Percentiles rank a stretch among this genome's conserved stretches.
phyloP scores from a whole-genome alignment of 2,888 invertebrate species.

The Polymixis flavicincta region DNA sequence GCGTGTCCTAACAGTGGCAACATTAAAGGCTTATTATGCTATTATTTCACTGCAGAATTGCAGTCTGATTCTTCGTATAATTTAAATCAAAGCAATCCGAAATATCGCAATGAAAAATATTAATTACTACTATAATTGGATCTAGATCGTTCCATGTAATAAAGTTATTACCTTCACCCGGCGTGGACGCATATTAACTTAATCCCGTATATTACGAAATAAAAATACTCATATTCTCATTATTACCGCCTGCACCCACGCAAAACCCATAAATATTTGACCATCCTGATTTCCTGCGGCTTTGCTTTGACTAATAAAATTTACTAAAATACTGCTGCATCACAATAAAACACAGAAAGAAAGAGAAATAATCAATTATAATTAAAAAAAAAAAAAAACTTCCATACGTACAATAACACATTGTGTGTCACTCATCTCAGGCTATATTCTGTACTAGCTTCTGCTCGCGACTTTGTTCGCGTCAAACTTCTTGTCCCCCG shows the following conservation, averaged over 20 bases:
- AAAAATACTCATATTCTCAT: slow-evolving; percentile 31
- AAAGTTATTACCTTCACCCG: slow-evolving; percentile 4
- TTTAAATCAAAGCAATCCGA: too few species aligned
- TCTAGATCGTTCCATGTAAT: background rate
- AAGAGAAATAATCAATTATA: too few species aligned
- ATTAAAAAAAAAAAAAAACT: too few species aligned
- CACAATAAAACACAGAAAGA: too few species aligned
- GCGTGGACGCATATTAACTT: slow-evolving; percentile 13
- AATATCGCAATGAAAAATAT: too few species aligned
- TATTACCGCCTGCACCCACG: slow-evolving; percentile 16
- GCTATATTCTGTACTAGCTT: too few species aligned
- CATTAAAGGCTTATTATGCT: too few species aligned
- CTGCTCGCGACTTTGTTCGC: too few species aligned
- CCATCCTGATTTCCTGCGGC: background rate
- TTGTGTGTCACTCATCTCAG: too few species aligned
- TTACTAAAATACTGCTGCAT: background rate
- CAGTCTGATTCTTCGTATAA: background rate
- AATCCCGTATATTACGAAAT: slow-evolving; percentile 21
- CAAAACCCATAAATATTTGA: slow-evolving; percentile 7
- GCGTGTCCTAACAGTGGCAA: too few species aligned
- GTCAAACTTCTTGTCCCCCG: too few species aligned
- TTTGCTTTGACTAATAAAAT: background rate
- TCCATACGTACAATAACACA: too few species aligned
- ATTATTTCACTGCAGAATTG: background rate
- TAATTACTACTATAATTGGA: slow-evolving; percentile 8